Evolutionary conservation across 2,888 invertebrate species (phyloP).

Genomic region (Sesia bembeciformis): DNA sequence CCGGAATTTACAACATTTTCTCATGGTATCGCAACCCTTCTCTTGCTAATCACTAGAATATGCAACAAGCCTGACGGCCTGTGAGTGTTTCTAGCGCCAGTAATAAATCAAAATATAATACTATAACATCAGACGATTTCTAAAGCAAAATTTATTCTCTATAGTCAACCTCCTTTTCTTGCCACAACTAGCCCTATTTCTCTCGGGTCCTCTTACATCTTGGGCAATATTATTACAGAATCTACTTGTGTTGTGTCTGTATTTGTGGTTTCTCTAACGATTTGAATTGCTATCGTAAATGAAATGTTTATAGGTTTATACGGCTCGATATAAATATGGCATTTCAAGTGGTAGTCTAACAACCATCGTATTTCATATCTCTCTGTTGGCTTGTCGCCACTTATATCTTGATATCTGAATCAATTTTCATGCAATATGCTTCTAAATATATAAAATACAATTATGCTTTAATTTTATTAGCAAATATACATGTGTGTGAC

Average conservation of each 20-base stretch:
- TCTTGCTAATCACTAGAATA: too few species aligned
- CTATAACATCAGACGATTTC: neutral
- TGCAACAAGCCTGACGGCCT: too few species aligned
- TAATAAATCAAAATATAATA: constrained; percentile 3
- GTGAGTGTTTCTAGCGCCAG: neutral
- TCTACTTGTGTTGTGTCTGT: constrained; percentile 2
- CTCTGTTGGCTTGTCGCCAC: too few species aligned
- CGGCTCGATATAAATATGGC: neutral
- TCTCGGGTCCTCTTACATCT: constrained; percentile 2
- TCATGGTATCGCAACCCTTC: too few species aligned
- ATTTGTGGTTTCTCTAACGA: neutral
- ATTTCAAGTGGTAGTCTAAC: neutral
- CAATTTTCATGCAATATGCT: too few species aligned
- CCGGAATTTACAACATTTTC: too few species aligned
- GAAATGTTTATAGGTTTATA: neutral
- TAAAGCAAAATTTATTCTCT: neutral
- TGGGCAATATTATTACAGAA: constrained; percentile 14
- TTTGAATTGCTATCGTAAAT: neutral
- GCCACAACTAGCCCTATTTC: neutral
- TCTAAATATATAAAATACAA: too few species aligned
- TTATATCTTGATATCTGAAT: too few species aligned
- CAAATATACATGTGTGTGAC: too few species aligned
- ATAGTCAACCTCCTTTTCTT: neutral
- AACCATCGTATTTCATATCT: too few species aligned
- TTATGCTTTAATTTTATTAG: too few species aligned